Conservation (phyloP, 2,113 vertebrate genomes). For the Indri indri region DNA sequence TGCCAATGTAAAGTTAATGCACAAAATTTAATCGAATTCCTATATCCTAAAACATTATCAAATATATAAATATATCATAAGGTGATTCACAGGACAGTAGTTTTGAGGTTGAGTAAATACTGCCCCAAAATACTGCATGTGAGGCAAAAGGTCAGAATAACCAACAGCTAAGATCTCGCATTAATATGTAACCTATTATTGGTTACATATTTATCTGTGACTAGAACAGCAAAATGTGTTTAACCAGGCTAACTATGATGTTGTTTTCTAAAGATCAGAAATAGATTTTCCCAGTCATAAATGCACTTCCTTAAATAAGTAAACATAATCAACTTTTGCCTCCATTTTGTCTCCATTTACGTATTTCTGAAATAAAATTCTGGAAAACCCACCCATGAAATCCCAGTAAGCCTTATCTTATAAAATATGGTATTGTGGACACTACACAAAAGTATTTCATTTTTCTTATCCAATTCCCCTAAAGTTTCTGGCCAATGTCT, state of each 20-base stretch:
- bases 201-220: neutral
- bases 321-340: neutral
- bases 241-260: neutral
- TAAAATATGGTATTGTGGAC: neutral
- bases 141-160: neutral
- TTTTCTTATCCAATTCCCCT: neutral
- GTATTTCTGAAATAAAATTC: neutral
- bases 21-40: neutral
- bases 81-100: neutral
- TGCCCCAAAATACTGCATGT: neutral
- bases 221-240: neutral
- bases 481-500: fast-evolving
- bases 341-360: neutral
- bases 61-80: neutral
- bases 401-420: neutral
- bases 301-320: neutral
- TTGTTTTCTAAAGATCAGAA: neutral
- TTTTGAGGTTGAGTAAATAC: neutral
- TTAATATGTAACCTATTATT: neutral
- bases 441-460: neutral
- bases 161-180: neutral
- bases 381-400: neutral
- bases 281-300: neutral
- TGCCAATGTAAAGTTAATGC: neutral
- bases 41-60: neutral